These are phyloP conservation scores for Thalpophila matura DNA, from an alignment of 2,888 invertebrate genomes.

Conservation along the genomic window DNA sequence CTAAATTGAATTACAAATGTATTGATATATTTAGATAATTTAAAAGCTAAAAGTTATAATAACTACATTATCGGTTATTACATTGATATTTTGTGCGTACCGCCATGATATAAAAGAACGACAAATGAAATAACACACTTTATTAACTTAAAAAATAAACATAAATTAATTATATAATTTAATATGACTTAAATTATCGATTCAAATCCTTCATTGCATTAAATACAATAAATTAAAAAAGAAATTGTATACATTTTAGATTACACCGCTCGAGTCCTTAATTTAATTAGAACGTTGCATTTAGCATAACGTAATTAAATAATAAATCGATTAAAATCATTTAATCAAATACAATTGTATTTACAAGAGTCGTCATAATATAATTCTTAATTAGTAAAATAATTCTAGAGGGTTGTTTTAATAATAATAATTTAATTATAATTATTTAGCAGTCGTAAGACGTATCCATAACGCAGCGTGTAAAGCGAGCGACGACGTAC, in stretches of 20 bases:
- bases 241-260: conserved; percentile 59
- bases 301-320: conserved; percentile 66
- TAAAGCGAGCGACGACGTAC: conserved; percentile 36
- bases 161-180: conserved; percentile 67
- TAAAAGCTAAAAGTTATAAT: conserved; percentile 52
- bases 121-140: conserved; percentile 53
- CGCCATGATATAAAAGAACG: conserved; percentile 55
- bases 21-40: conserved; percentile 61
- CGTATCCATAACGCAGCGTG: conserved; percentile 43
- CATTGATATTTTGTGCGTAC: conserved; percentile 69
- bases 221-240: conserved; percentile 70
- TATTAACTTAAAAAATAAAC: conserved; percentile 60
- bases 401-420: conserved; percentile 48
- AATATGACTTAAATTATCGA: conserved; percentile 72
- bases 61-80: conserved; percentile 58
- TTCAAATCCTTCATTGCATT: conserved; percentile 77
- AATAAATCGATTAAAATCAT: conserved; percentile 60
- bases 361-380: conserved; percentile 57
- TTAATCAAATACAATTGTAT: conserved; percentile 58
- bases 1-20: conserved; percentile 60
- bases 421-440: conserved; percentile 60
- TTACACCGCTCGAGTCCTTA: conserved; percentile 50
- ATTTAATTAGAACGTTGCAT: conserved; percentile 55
- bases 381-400: conserved; percentile 51
- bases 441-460: conserved; percentile 61